Percentiles rank a stretch among this genome's conserved stretches.
Evolutionary conservation across 2,113 vertebrate species (phyloP).

Genomic region (Cariama cristata): DNA sequence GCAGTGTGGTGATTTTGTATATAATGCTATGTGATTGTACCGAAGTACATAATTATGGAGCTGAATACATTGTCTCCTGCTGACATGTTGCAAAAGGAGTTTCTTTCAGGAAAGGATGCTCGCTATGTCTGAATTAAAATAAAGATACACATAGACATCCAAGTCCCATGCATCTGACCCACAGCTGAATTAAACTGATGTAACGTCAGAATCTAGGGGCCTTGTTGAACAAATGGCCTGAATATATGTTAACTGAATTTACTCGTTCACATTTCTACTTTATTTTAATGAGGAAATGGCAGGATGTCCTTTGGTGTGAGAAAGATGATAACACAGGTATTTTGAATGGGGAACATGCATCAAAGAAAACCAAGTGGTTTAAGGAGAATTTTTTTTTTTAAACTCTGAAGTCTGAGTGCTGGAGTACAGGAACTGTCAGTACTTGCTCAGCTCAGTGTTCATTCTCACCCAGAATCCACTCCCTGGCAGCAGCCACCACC

Average conservation of each 20-base stretch:
- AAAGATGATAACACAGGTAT: not conserved
- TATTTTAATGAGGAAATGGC: conserved; percentile 31
- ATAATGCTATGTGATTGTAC: conserved; percentile 78
- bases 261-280: not conserved
- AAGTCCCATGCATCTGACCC: not conserved
- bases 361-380: not conserved
- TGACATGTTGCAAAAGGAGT: conserved; percentile 67
- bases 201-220: not conserved
- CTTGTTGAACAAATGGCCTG: not conserved
- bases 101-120: conserved; percentile 48
- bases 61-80: conserved; percentile 81
- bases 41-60: conserved; percentile 75
- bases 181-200: not conserved
- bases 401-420: not conserved
- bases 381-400: not conserved
- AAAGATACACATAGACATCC: not conserved
- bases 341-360: not conserved
- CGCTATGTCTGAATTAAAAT: conserved; percentile 9
- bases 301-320: not conserved
- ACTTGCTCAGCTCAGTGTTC: not conserved
- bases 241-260: not conserved
- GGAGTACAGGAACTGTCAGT: not conserved
- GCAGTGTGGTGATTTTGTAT: conserved; percentile 75
- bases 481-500: not conserved
- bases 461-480: not conserved